Percentiles rank a stretch among this genome's conserved stretches.
phyloP scores from a whole-genome alignment of 2,888 invertebrate species.

The Trichacis sp. region DNA sequence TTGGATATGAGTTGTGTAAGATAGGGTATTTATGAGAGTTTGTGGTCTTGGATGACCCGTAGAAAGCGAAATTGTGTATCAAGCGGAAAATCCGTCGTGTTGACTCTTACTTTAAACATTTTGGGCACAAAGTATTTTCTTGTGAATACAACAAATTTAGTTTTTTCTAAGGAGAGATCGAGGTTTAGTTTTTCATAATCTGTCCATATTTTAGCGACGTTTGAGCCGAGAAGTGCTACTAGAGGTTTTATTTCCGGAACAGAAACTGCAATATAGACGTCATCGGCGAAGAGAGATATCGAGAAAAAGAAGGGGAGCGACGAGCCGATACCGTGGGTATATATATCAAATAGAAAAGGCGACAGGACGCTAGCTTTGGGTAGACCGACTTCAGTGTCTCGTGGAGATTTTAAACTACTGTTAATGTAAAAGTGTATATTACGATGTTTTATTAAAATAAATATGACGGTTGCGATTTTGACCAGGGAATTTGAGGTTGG shows the following conservation, averaged over 20 bases:
- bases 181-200: not conserved
- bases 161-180: slow-evolving; percentile 8
- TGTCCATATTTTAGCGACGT: not conserved
- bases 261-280: not conserved
- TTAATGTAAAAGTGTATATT: slow-evolving; percentile 4
- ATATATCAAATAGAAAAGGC: slow-evolving; percentile 9
- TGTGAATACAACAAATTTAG: slow-evolving; percentile 4
- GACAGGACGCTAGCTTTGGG: slow-evolving; percentile 14
- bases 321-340: slow-evolving; percentile 1
- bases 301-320: not conserved
- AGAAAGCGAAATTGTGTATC: not conserved
- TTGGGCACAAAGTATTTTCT: not conserved
- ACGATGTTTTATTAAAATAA: not conserved
- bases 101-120: not conserved
- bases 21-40: slow-evolving; percentile 15
- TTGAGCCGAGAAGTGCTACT: not conserved
- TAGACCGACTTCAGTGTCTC: slow-evolving; percentile 5
- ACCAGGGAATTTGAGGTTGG: not conserved
- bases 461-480: not conserved
- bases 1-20: not conserved
- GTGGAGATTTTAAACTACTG: not conserved
- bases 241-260: not conserved
- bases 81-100: not conserved
- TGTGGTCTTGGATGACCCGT: slow-evolving; percentile 4
- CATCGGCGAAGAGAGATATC: not conserved